These are phyloP conservation scores for Armadillidium nasatum DNA, from an alignment of 1,140 invertebrate species.

Conservation along the genomic window DNA sequence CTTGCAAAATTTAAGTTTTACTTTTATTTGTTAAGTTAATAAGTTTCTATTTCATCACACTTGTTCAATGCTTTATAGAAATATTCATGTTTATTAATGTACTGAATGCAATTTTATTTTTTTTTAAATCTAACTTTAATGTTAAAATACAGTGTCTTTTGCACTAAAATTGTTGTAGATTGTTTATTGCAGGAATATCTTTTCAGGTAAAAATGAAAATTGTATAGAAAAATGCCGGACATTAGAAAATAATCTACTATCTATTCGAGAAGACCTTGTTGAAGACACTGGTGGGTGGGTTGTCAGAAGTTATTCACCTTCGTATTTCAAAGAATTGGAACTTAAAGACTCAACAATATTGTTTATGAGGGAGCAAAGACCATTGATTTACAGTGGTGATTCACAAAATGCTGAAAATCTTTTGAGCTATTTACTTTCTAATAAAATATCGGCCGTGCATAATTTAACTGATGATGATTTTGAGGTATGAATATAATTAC, in stretches of 20 bases:
- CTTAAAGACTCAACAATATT: slow-evolving; percentile 25
- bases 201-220: slow-evolving; percentile 12
- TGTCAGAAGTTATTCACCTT: slow-evolving; percentile 32
- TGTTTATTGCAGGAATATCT: too few relatives aligned
- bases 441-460: slow-evolving; percentile 32
- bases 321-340: slow-evolving; percentile 29
- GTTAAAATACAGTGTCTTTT: too few relatives aligned
- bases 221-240: slow-evolving; percentile 32
- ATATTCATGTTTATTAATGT: too few relatives aligned
- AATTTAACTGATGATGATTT: slow-evolving; percentile 35
- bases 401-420: slow-evolving; percentile 36
- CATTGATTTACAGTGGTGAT: slow-evolving; percentile 35
- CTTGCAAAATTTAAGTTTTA: too few relatives aligned
- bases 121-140: too few relatives aligned
- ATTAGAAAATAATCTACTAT: slow-evolving; percentile 32
- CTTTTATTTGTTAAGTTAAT: too few relatives aligned
- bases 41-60: too few relatives aligned
- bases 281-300: slow-evolving; percentile 41
- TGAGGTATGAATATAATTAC: slow-evolving; percentile 28
- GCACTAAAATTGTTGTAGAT: too few relatives aligned
- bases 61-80: too few relatives aligned
- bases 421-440: slow-evolving; percentile 33
- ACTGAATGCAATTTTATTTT: too few relatives aligned
- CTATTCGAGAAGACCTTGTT: slow-evolving; percentile 37
- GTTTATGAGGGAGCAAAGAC: slow-evolving; percentile 35